Conservation (phyloP, 2,888 invertebrate genomes). For the Coremacera marginata region DNA sequence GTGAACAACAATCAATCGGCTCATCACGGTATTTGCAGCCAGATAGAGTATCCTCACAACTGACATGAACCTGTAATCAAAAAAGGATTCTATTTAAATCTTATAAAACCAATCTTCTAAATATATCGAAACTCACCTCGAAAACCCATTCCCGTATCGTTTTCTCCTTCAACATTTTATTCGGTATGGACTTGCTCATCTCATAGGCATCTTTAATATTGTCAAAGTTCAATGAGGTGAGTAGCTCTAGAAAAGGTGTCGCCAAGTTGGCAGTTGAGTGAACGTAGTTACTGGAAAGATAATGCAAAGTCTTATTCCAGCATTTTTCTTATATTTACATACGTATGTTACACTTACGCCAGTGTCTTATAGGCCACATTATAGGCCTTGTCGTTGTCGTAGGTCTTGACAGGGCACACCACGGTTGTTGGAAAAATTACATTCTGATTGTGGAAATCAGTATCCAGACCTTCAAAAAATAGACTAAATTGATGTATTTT, state of each 20-base stretch:
- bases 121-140: constrained; percentile 46
- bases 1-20: constrained; percentile 75
- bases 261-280: constrained; percentile 51
- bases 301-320: neutral
- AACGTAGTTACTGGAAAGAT: constrained; percentile 57
- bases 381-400: constrained; percentile 69
- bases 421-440: constrained; percentile 82
- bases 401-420: constrained; percentile 73
- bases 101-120: neutral
- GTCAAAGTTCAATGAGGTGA: constrained; percentile 68
- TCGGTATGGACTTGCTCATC: constrained; percentile 53
- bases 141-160: constrained; percentile 62
- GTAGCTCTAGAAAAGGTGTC: constrained; percentile 64
- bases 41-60: constrained; percentile 74
- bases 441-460: constrained; percentile 85
- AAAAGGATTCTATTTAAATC: constrained; percentile 20
- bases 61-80: constrained; percentile 59
- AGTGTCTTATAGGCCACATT: constrained; percentile 58
- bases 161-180: constrained; percentile 52
- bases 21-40: constrained; percentile 79
- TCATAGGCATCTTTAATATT: constrained; percentile 61
- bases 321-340: neutral
- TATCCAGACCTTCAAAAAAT: constrained; percentile 81
- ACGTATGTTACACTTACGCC: constrained; percentile 55
- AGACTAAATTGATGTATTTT: too few species aligned